Evolutionary conservation across 2,797 vertebrate genomes (phyloP), one percentile per base, ranked within the genome.

Genomic region (Heteromormyrus szaboi): DNA sequence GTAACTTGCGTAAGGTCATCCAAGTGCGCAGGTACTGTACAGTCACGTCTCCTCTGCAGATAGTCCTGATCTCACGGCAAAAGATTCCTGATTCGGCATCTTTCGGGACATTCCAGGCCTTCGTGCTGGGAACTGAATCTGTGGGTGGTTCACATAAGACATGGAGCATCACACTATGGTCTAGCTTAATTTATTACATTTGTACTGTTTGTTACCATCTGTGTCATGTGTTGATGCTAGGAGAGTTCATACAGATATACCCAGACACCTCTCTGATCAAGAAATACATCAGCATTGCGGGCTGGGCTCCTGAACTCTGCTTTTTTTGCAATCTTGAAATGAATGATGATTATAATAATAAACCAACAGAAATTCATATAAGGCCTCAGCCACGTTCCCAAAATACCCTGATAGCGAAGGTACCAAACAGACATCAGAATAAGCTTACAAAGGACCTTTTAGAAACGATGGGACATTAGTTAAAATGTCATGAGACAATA

Each of bases 1-100:
- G 98, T 56, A 99, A 99, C 90, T 95, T 99, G 48, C 96, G 97
- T 83, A 98, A 97, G 93, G 98, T 95, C 89, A 94, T 98, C 90
- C 97, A 97, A 94, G 95, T 97, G 88, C 96, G 97, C 81, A 96
- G 97, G 98, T 99, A 96, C 37, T 51, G 0, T 72, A 96, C 37
- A 53, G 0, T 72, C 85, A 59, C 46, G 33, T n/a, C 0, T 48
- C 62, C 17, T 17, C 46, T 48, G 46, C 14, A 25, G 84, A 37
- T 17, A 3, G 17, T 37, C 14, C 51, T 4, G 19, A 41, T 86
- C 4, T 29, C 41, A 12, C 3, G 0, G n/a, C 14, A 19, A 86
- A 53, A 29, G 83, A 25, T 29, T 81, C 6, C 76, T 1, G 37
- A 14, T 11, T 41, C 12, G 0, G 68, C 33, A 19, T 33, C 29